Evolutionary conservation across 1,140 invertebrate genomes (phyloP).

Genomic region (Trichonephila clavata): DNA sequence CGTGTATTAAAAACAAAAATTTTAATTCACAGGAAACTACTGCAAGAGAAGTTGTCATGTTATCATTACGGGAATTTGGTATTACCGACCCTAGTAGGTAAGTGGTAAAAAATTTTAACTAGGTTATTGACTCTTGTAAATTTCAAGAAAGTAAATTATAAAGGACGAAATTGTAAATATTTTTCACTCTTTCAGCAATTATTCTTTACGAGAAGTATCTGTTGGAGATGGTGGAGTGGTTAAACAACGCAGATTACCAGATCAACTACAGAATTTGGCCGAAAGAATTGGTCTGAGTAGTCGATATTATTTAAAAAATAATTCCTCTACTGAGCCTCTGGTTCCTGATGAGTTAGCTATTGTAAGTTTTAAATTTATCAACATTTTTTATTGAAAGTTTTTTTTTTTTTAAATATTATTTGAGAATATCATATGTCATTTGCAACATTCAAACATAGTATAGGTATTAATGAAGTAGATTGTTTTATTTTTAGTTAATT

Average conservation of each 20-base stretch:
- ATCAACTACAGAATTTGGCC: conserved; percentile 96
- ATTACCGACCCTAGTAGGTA: conserved; percentile 91
- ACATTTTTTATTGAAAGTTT: too few species aligned
- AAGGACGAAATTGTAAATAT: not conserved
- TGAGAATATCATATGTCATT: too few species aligned
- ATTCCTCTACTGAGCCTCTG: conserved; percentile 94
- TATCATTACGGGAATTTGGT: conserved; percentile 97
- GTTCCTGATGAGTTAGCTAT: conserved; percentile 96
- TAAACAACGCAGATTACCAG: conserved; percentile 96
- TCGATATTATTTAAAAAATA: conserved; percentile 97
- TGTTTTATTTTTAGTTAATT: too few species aligned
- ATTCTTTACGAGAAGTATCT: conserved; percentile 96
- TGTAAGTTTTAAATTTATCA: conserved; percentile 68
- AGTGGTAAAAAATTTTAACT: conserved; percentile 33
- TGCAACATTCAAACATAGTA: too few species aligned
- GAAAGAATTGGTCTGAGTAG: conserved; percentile 90
- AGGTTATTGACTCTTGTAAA: too few species aligned
- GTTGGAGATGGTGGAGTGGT: conserved; percentile 95
- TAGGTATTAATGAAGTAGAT: too few species aligned
- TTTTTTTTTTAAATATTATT: too few species aligned
- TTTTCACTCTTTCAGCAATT: conserved; percentile 83
- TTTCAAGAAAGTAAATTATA: not conserved
- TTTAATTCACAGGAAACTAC: conserved; percentile 89
- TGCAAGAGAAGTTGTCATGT: conserved; percentile 98
- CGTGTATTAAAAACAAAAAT: not conserved